These are phyloP conservation scores for Progne subis DNA, from an alignment of 2,113 vertebrate species.

Conservation along the genomic window DNA sequence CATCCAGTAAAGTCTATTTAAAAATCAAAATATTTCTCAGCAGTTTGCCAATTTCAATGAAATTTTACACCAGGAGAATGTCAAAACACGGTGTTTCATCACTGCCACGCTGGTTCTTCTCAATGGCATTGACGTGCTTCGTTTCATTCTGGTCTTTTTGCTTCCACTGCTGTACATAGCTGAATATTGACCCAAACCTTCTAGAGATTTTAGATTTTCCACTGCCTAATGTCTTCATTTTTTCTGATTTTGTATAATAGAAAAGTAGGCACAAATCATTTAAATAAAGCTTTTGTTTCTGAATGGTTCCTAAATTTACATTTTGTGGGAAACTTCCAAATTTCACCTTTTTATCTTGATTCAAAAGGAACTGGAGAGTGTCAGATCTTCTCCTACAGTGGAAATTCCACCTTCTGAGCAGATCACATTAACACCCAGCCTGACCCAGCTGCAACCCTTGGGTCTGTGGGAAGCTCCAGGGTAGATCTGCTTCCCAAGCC, in stretches of 20 bases:
- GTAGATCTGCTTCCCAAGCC: neutral
- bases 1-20: constrained; percentile 52
- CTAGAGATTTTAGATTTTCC: neutral
- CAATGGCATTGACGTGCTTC: neutral
- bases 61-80: constrained; percentile 59
- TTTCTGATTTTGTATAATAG: neutral
- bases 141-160: neutral
- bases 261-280: neutral
- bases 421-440: neutral
- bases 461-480: neutral
- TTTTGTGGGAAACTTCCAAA: neutral
- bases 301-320: neutral
- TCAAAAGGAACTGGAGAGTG: neutral
- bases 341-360: neutral
- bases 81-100: constrained; percentile 62
- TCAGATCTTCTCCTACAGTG: neutral
- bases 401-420: constrained; percentile 7
- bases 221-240: neutral
- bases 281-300: neutral
- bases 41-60: constrained; percentile 64
- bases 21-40: constrained; percentile 62
- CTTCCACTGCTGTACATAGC: neutral
- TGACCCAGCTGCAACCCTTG: neutral
- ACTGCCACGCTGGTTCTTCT: neutral
- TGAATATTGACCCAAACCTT: neutral